Evolutionary conservation across 1,140 invertebrate genomes (phyloP).

Genomic region (Tetraneura akinire): DNA sequence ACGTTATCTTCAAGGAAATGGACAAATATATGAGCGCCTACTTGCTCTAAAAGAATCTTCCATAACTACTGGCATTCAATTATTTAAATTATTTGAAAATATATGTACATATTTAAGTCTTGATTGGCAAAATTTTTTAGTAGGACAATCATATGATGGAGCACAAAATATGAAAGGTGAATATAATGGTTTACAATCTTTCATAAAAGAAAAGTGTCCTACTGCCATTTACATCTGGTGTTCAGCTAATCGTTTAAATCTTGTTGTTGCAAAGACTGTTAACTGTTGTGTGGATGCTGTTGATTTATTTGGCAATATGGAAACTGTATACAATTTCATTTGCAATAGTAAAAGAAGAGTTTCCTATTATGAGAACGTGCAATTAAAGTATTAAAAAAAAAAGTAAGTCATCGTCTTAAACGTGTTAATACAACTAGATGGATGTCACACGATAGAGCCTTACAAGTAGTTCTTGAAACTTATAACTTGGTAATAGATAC

Average conservation of each 20-base stretch:
- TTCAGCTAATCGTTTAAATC: background rate
- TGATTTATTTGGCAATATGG: background rate
- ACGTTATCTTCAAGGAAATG: background rate
- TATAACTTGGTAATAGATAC: background rate
- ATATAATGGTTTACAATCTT: background rate
- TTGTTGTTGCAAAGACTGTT: background rate
- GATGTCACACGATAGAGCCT: background rate
- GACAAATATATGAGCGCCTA: background rate
- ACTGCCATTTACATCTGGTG: background rate
- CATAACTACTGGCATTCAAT: background rate
- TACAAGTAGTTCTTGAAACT: background rate
- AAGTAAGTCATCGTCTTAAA: background rate
- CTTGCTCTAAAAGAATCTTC: background rate
- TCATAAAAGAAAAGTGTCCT: background rate
- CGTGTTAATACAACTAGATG: background rate
- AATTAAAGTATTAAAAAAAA: background rate
- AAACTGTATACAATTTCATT: background rate
- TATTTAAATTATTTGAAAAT: background rate
- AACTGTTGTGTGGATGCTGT: background rate
- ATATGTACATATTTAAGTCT: background rate
- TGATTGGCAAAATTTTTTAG: background rate
- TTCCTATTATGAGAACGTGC: background rate
- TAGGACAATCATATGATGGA: background rate
- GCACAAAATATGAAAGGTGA: background rate
- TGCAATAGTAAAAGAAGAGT: background rate